These are phyloP conservation scores for Agapornis roseicollis DNA, from an alignment of 2,113 vertebrate genomes.

Conservation along the genomic window DNA sequence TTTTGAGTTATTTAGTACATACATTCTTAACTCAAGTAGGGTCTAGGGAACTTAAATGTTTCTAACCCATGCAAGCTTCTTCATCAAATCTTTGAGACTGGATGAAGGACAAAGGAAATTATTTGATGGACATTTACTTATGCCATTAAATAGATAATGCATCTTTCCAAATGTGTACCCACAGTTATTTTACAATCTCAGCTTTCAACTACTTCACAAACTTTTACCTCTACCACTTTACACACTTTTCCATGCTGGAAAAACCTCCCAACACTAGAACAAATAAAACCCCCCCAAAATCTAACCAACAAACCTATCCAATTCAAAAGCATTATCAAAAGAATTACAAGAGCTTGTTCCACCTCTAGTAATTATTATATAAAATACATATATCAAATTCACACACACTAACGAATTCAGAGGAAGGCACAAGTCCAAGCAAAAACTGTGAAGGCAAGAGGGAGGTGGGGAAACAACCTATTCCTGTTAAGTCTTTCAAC, in stretches of 20 bases:
- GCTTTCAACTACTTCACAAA: neutral
- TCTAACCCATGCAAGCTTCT: neutral
- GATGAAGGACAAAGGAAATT: neutral
- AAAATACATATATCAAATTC: neutral
- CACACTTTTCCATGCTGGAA: neutral
- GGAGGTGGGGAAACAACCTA: neutral
- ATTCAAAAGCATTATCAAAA: neutral
- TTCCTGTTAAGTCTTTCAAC: neutral
- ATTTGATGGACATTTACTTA: neutral
- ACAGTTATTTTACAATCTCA: neutral
- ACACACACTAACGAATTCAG: neutral
- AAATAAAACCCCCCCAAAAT: neutral
- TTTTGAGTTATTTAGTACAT: neutral
- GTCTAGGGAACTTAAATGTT: neutral
- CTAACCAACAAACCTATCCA: neutral
- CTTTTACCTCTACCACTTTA: neutral
- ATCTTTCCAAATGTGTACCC: neutral
- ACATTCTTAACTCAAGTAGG: neutral
- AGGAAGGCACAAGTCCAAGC: neutral
- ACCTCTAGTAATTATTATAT: neutral
- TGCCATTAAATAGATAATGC: neutral
- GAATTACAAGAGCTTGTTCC: neutral
- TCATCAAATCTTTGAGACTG: neutral
- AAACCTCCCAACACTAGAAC: neutral
- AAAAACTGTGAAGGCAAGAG: neutral